Conservation (phyloP, 2,797 vertebrate genomes). For the Sylvia borin region DNA sequence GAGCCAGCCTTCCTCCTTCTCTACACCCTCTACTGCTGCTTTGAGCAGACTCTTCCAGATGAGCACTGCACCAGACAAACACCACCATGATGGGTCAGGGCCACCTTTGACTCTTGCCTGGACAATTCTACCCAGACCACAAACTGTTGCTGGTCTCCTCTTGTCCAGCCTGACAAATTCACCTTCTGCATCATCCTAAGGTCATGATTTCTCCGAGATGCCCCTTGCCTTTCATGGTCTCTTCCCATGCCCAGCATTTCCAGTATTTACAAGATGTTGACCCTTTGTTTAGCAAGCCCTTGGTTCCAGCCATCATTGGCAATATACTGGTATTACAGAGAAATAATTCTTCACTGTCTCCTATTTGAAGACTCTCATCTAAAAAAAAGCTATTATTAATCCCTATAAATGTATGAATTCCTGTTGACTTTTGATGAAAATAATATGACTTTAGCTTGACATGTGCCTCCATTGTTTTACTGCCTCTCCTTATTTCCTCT, state of each 20-base stretch:
- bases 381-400: neutral
- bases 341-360: neutral
- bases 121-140: neutral
- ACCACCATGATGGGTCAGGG: fast-evolving
- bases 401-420: neutral
- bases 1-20: neutral
- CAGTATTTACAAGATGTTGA: neutral
- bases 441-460: neutral
- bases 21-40: neutral
- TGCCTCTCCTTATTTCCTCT: neutral
- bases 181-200: neutral
- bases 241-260: neutral
- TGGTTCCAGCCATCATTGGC: neutral
- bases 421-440: neutral
- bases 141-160: neutral
- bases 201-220: neutral
- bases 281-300: neutral
- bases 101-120: fast-evolving
- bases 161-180: neutral
- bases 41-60: neutral
- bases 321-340: neutral
- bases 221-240: neutral
- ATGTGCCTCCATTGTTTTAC: neutral
- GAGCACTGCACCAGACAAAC: neutral
- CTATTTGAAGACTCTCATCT: neutral